phyloP scores from a whole-genome alignment of 53 echinoderm and acorn worm genomes.

The Henricia sp. region DNA sequence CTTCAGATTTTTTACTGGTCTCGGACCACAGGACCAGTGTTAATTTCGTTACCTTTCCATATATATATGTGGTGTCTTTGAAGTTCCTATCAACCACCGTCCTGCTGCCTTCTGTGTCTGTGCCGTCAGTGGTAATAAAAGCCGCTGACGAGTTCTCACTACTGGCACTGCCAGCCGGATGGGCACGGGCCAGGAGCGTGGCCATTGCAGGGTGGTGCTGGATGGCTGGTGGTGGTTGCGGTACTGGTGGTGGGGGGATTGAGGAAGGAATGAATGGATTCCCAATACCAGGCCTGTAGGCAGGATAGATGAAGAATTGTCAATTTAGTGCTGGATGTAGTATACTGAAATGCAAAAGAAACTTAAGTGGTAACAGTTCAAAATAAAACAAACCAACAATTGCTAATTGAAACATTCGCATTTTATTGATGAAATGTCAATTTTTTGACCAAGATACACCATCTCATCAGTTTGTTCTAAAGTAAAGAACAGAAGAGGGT shows the following conservation, averaged over 20 bases:
- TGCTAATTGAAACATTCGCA: too few relatives aligned
- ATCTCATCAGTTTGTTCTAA: too few relatives aligned
- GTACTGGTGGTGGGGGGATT: conserved; percentile 48
- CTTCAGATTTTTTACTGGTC: too few relatives aligned
- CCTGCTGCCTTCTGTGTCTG: background rate
- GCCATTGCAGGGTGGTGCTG: conserved; percentile 89
- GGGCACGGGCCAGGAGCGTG: conserved; percentile 83
- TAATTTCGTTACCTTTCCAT: too few relatives aligned
- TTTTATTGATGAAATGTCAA: too few relatives aligned
- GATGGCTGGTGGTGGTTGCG: background rate
- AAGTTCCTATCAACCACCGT: background rate
- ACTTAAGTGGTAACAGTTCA: too few relatives aligned
- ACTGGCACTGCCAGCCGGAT: conserved; percentile 20
- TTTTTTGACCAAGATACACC: too few relatives aligned
- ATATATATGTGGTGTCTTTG: conserved; percentile 23
- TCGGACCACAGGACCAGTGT: too few relatives aligned
- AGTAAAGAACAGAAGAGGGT: too few relatives aligned
- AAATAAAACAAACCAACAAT: too few relatives aligned
- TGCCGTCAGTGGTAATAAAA: background rate
- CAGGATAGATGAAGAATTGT: background rate
- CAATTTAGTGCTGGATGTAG: too few relatives aligned
- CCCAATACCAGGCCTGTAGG: conserved; percentile 41
- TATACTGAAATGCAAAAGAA: too few relatives aligned
- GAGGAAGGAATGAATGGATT: conserved; percentile 68
- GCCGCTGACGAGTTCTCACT: background rate